Conservation (phyloP, 2,113 vertebrate species). For the Acanthisitta chloris region DNA sequence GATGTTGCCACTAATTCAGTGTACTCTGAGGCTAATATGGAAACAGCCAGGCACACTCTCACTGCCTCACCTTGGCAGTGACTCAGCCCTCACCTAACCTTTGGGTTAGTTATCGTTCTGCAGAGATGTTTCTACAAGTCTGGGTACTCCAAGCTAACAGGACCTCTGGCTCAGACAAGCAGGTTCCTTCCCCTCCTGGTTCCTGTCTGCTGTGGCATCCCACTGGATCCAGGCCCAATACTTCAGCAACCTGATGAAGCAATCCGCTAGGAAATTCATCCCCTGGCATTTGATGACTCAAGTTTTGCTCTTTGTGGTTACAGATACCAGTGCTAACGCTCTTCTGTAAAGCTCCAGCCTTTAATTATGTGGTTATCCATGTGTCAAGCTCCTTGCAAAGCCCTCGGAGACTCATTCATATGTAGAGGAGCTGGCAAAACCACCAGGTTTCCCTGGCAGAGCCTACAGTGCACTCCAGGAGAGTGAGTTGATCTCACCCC, state of each 20-base stretch:
- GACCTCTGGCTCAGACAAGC: background rate
- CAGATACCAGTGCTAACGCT: background rate
- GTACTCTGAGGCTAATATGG: background rate
- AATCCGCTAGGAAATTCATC: conserved; percentile 15
- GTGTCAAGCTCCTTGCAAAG: background rate
- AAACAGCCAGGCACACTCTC: background rate
- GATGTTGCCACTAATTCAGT: background rate
- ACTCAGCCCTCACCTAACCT: background rate
- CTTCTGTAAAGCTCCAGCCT: background rate
- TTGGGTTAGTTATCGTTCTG: background rate
- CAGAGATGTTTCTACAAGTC: background rate
- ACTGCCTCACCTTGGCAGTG: background rate
- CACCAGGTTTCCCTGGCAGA: conserved; percentile 19
- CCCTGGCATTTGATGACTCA: background rate
- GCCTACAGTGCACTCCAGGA: background rate
- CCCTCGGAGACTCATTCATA: conserved; percentile 15
- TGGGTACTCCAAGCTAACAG: background rate
- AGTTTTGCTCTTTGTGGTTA: background rate
- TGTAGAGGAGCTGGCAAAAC: conserved; percentile 45
- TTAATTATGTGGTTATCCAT: background rate
- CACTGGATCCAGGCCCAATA: background rate
- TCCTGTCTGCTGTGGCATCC: background rate
- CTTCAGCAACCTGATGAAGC: background rate
- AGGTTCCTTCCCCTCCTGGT: background rate
- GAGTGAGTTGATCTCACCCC: background rate